Conservation (phyloP, 30 jellyfish, hydroid and myxozoan genomes). For the Mastigias papua region DNA sequence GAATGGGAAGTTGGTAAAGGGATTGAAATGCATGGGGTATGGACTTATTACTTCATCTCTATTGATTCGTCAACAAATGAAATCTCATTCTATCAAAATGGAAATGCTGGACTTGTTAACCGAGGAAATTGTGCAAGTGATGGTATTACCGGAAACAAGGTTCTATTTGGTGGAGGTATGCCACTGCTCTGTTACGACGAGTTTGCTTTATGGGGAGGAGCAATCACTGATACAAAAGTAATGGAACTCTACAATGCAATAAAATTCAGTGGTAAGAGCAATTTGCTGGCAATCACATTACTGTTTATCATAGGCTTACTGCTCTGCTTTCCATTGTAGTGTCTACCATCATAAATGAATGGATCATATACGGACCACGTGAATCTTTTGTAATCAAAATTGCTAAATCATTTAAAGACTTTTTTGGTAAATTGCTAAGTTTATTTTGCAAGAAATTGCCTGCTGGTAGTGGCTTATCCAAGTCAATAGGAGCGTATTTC, state of each 20-base stretch:
- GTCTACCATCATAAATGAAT: no score
- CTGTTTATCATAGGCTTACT: not conserved
- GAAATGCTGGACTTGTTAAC: not conserved
- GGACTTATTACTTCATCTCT: constrained; percentile 19
- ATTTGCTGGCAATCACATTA: not conserved
- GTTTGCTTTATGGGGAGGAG: constrained; percentile 1
- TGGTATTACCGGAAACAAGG: not conserved
- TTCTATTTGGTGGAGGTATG: constrained; percentile 29
- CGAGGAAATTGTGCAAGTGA: not conserved
- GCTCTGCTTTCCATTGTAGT: no score
- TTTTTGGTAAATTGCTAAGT: no score
- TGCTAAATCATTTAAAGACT: no score
- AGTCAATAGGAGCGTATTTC: no score
- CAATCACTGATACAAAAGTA: not conserved
- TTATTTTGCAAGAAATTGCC: no score
- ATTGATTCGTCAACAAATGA: not conserved
- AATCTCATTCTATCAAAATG: not conserved
- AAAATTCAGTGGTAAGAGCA: constrained; percentile 23
- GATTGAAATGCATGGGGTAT: constrained; percentile 1
- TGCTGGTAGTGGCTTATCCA: no score
- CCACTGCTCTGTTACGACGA: constrained; percentile 52
- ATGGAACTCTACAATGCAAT: constrained; percentile 12
- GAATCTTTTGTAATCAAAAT: no score
- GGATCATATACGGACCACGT: no score
- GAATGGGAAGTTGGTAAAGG: constrained; percentile 4